Conservation (phyloP, 2,888 invertebrate genomes). For the Drosophila histrio region DNA sequence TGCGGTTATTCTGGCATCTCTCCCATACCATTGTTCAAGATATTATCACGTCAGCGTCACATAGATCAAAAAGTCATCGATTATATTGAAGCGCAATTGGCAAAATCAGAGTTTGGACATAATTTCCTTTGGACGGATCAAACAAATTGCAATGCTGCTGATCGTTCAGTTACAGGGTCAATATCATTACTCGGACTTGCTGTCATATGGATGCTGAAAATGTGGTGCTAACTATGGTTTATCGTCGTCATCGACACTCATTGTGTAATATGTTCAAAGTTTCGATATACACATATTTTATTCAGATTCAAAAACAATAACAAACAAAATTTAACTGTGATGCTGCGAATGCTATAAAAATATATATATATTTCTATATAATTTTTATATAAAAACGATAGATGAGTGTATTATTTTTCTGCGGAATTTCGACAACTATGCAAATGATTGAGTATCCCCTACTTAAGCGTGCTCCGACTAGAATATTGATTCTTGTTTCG, state of each 20-base stretch:
- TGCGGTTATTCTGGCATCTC: slow-evolving; percentile 9
- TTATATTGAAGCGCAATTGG: neutral
- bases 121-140: slow-evolving; percentile 17
- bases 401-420: too few species aligned
- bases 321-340: neutral
- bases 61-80: neutral
- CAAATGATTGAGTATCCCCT: neutral
- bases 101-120: fast-evolving
- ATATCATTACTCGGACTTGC: neutral
- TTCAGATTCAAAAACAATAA: neutral
- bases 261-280: neutral
- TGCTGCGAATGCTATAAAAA: neutral
- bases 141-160: neutral
- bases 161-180: neutral
- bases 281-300: neutral
- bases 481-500: neutral
- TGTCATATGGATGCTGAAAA: neutral
- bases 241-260: neutral
- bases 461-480: neutral
- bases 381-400: too few species aligned
- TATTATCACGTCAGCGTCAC: slow-evolving; percentile 15
- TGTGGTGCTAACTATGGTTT: neutral
- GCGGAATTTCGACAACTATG: neutral
- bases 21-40: slow-evolving; percentile 4
- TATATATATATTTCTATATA: too few species aligned